Evolutionary conservation across 2,888 invertebrate species (phyloP).

Genomic region (Oligia fasciuncula): DNA sequence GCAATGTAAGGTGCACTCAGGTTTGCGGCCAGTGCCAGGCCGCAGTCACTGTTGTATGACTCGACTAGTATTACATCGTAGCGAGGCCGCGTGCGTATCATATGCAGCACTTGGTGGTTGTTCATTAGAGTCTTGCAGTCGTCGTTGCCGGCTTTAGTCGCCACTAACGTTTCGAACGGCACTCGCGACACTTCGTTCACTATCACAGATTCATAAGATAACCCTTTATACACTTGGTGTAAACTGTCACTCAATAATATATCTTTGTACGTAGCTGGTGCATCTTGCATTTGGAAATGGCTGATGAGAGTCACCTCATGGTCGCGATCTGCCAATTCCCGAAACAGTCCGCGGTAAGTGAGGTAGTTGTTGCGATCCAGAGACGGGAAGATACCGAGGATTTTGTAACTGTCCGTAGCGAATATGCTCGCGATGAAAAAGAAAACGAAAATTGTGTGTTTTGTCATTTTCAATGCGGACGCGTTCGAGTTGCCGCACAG

Average conservation of each 20-base stretch:
- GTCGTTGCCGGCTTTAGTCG: constrained; percentile 87
- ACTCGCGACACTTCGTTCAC: constrained; percentile 86
- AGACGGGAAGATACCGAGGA: constrained; percentile 89
- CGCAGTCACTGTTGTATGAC: constrained; percentile 93
- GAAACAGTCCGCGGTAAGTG: constrained; percentile 87
- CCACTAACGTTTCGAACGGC: constrained; percentile 86
- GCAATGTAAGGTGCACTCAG: constrained; percentile 91
- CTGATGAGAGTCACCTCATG: constrained; percentile 90
- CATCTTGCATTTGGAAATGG: constrained; percentile 85
- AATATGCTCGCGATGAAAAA: constrained; percentile 78
- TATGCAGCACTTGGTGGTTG: constrained; percentile 88
- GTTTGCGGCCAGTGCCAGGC: constrained; percentile 92
- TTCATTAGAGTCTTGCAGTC: constrained; percentile 87
- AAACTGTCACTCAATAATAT: constrained; percentile 82
- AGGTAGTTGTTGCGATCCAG: constrained; percentile 87
- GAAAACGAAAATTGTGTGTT: constrained; percentile 73
- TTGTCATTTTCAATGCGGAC: constrained; percentile 79
- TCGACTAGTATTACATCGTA: constrained; percentile 94
- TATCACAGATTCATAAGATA: constrained; percentile 87
- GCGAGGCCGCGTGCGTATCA: constrained; percentile 85
- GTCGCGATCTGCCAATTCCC: constrained; percentile 86
- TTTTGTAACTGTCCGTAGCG: constrained; percentile 82
- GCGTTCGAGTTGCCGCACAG: constrained; percentile 81
- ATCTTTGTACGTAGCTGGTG: constrained; percentile 89
- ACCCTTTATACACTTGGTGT: constrained; percentile 82